Base-by-base conservation (phyloP, 1,140 invertebrate genomes). In the Cepaea nemoralis region DNA sequence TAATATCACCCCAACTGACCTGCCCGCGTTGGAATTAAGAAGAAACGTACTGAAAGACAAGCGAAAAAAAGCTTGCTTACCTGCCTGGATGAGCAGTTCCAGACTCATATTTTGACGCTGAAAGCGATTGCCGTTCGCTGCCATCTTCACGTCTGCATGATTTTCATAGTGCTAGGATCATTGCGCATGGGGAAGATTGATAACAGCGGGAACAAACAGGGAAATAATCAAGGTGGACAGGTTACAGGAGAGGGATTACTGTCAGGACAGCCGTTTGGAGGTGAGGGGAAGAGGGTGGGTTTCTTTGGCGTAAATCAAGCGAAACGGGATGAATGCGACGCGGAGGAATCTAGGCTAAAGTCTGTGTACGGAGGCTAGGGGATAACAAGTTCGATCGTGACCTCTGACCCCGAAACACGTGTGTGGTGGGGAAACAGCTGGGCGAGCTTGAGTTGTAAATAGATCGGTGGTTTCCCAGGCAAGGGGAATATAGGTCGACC, bases 141-240 rank as follows among this genome's bases (percentile, higher is more conserved):
- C 79, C 79, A 81, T 81, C 31, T 74, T 81, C 50, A 45, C 77
- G 8, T 8, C 55, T 63, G 33, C 69, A 37, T 55, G 35, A 40
- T 67, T 59, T 37, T 77, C 66, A 55, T 77, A 63, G 55, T 80
- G n/a, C n/a, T 48, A 73, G 45, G 35, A 80, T 80, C 48, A 70
- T 48, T 80, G 67, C 78, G 78, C 78, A 33, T 50, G 37, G 27
- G 31, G 22, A 48, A 70, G 33, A 31, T n/a, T 73, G 69, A 80
- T 48, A 45, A 80, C 71, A 80, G 67, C 78, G 78, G 78, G 73
- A 80, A 73, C 78, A 80, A 80, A 80, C 66, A 19, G 35, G 73
- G 45, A 50, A 75, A 75, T 27, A 75, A 50, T 48, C n/a, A n/a
- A n/a, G n/a, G n/a, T n/a, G n/a, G n/a, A n/a, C n/a, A n/a, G n/a